These are phyloP conservation scores for Adoxophyes honmai DNA, from an alignment of 1,140 invertebrate species.

Conservation along the genomic window DNA sequence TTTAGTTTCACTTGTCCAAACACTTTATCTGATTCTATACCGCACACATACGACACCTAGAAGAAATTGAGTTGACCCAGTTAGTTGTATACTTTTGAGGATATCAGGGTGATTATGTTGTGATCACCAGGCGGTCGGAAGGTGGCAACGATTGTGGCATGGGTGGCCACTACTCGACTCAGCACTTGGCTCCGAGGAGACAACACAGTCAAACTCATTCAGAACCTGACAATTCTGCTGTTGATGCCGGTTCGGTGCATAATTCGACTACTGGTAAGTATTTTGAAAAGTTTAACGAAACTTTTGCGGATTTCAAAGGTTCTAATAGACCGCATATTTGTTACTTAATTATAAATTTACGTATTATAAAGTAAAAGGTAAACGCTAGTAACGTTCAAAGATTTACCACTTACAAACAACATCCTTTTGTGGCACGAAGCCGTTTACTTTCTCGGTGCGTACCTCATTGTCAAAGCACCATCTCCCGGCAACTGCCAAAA, in stretches of 20 bases:
- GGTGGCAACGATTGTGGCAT: constrained; percentile 75
- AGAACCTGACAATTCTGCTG: constrained; percentile 78
- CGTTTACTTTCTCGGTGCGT: no score
- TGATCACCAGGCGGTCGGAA: constrained; percentile 74
- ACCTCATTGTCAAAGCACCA: no score
- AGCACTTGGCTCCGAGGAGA: constrained; percentile 73
- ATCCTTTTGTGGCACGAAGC: no score
- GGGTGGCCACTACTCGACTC: constrained; percentile 61
- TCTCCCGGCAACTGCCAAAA: no score
- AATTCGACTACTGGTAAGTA: constrained; percentile 48
- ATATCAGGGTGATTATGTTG: neutral
- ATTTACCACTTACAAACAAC: no score
- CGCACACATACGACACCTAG: constrained; percentile 22
- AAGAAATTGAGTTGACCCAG: constrained; percentile 35
- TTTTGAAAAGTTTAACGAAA: no score
- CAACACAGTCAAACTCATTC: constrained; percentile 82
- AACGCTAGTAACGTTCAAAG: no score
- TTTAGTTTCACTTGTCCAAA: neutral
- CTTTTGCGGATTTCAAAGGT: no score
- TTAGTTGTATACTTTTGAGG: no score
- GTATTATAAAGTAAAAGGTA: no score
- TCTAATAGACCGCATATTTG: no score
- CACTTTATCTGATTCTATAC: neutral
- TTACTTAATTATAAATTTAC: no score
- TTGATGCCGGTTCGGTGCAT: constrained; percentile 58